Base-by-base conservation (phyloP, 23 tunicate genomes). In the Halocynthia roretzi region DNA sequence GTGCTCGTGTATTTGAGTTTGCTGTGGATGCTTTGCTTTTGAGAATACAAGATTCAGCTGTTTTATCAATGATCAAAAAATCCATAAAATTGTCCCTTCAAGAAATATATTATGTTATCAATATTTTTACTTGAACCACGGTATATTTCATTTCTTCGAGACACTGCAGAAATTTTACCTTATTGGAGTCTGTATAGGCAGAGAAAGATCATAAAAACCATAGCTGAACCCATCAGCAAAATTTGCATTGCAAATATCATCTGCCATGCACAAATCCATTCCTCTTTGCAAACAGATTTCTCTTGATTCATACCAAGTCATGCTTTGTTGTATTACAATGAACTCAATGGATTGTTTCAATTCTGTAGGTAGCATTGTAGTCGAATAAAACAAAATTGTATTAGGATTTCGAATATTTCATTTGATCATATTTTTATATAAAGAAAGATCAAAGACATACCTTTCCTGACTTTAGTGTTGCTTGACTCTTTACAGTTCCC, bases 221-320 rank as follows among this genome's bases (percentile, higher is more conserved):
- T 31, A 31, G 44, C 44, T 31, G 44, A 31, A 31, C 44, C 44
- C 44, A 31, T 31, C 4, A 31, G 44, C 44, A 31, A 31, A 31
- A 31, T 31, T 31, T 31, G 44, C 44, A 31, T 31, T 31, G 10
- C 62, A 53, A 7, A 54, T 54, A 54, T 74, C 62, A 56, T 10
- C 10, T 49, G 65, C 19, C 12, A 10, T 62, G 31, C 78, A 74
- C 11, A 74, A 54, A 74, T 74, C 78, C 21, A 54, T 53, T 8
- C 22, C 56, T 54, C 22, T 20, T 48, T 74, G 78, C 51, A 54
- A 12, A 48, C 78, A 74, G 0, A 54, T 54, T 50, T 74, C 78
- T 48, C 78, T 74, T 54, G 60, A 62, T 74, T 74, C 78, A 74
- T 74, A 54, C 78, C 78, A 74, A 8, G 76, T 71, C 51, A 71